Evolutionary conservation across 2,113 vertebrate species (phyloP).

Genomic region (Elephantulus edwardii): DNA sequence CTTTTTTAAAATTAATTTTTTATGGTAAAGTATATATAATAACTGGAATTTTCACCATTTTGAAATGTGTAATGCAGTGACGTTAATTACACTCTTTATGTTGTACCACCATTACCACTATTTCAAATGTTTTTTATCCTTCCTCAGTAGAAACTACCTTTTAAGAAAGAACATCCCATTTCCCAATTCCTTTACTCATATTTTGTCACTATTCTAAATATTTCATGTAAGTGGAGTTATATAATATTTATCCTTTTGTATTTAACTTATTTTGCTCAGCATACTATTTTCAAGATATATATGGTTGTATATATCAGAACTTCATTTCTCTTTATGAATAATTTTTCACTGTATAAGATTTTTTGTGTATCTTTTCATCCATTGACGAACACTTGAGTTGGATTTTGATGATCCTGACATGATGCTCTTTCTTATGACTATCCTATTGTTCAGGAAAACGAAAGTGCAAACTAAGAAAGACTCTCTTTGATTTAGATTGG

Average conservation of each 20-base stretch:
- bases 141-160: background rate
- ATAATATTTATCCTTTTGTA: background rate
- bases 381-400: background rate
- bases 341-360: background rate
- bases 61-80: background rate
- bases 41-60: background rate
- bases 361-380: background rate
- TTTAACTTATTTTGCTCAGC: background rate
- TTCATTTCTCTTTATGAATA: background rate
- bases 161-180: background rate
- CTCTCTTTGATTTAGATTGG: slow-evolving; percentile 17
- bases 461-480: slow-evolving; percentile 40
- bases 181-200: background rate
- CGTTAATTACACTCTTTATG: background rate
- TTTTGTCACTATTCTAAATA: background rate
- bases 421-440: background rate
- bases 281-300: background rate
- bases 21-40: background rate
- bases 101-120: background rate
- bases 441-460: background rate
- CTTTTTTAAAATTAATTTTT: background rate
- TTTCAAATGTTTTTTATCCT: background rate
- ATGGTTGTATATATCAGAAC: background rate
- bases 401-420: background rate
- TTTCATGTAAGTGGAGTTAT: background rate